These are phyloP conservation scores for Xiphophorus hellerii DNA, from an alignment of 2,113 vertebrate genomes.

Conservation along the genomic window DNA sequence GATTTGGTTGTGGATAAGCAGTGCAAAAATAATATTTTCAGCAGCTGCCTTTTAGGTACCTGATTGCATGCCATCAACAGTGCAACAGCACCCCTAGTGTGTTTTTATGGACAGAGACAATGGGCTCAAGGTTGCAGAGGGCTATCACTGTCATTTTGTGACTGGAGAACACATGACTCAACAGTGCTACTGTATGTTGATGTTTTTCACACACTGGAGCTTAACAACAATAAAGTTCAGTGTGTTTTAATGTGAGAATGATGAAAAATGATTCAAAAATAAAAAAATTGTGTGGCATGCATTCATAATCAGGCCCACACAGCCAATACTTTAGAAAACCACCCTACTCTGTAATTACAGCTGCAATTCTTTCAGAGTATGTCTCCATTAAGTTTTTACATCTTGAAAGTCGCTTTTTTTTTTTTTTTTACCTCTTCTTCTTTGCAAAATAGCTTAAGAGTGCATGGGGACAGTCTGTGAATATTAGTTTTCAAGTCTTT, in stretches of 20 bases:
- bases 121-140: not conserved
- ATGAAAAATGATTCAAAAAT: not conserved
- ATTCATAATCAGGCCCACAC: too few species aligned
- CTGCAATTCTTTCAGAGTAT: too few species aligned
- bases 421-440: too few species aligned
- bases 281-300: not conserved
- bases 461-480: too few species aligned
- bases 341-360: not conserved
- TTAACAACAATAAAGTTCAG: not conserved
- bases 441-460: too few species aligned
- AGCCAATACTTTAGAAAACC: not conserved
- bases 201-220: not conserved
- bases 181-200: not conserved
- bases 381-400: too few species aligned
- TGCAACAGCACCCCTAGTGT: constrained; percentile 34
- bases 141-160: constrained; percentile 23
- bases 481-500: too few species aligned
- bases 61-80: not conserved
- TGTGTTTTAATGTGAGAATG: not conserved
- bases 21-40: not conserved
- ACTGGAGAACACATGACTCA: not conserved
- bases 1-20: not conserved
- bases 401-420: too few species aligned
- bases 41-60: not conserved
- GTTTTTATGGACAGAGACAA: constrained; percentile 13